Conservation (phyloP, 2,113 vertebrate genomes). For the Scomber colias region DNA sequence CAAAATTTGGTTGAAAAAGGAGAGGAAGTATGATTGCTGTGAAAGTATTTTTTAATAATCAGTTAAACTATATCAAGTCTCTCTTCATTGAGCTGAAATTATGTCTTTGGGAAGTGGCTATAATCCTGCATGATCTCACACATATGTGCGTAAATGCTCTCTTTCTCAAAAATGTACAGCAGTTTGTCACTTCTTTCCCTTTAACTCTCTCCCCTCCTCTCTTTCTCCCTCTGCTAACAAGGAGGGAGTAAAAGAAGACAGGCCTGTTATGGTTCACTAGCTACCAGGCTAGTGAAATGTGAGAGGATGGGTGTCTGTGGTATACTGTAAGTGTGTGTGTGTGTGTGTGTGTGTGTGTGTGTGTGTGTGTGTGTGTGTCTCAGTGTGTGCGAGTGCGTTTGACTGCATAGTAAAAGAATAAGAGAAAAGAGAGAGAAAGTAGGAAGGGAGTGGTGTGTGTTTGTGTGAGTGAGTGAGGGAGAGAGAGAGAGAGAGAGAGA, state of each 20-base stretch:
- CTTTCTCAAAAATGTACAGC: background rate
- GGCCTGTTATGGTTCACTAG: slow-evolving; percentile 57
- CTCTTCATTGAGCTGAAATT: slow-evolving; percentile 24
- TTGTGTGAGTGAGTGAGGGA: slow-evolving; percentile 20
- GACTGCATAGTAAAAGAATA: slow-evolving; percentile 28
- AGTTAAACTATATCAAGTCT: background rate
- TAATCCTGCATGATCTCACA: slow-evolving; percentile 15
- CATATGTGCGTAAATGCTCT: background rate
- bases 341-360: slow-evolving; percentile 35
- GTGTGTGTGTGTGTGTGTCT: slow-evolving; percentile 42
- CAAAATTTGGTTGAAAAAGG: background rate
- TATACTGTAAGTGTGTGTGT: slow-evolving; percentile 40
- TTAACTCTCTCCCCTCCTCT: background rate
- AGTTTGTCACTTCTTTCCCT: slow-evolving; percentile 29
- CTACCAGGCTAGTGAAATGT: slow-evolving; percentile 53
- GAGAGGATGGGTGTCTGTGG: slow-evolving; percentile 50
- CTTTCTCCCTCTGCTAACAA: slow-evolving; percentile 53
- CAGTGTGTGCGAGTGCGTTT: slow-evolving; percentile 35
- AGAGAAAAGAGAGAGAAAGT: background rate
- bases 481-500: slow-evolving; percentile 15
- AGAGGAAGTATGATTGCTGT: background rate
- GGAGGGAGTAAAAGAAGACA: slow-evolving; percentile 43
- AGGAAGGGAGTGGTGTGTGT: slow-evolving; percentile 2
- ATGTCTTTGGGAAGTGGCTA: slow-evolving; percentile 11
- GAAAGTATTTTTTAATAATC: background rate